These are phyloP conservation scores for Clivina fossor DNA, from an alignment of 2,888 invertebrate genomes.

Conservation along the genomic window DNA sequence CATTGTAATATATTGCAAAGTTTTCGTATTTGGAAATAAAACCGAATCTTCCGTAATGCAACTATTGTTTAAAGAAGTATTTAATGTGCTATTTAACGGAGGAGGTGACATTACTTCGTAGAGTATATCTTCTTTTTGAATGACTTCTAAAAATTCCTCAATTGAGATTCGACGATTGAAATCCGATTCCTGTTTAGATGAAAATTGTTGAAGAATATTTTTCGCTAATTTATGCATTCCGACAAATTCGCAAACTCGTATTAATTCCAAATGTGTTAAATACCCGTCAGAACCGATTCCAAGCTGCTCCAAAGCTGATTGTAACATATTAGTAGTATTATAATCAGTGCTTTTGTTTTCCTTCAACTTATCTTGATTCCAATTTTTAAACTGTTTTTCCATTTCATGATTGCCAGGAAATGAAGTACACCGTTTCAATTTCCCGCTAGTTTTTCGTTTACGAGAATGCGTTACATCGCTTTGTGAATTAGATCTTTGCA, in stretches of 20 bases:
- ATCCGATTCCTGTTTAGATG: slow-evolving; percentile 65
- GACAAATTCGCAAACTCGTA: slow-evolving; percentile 65
- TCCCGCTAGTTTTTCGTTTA: slow-evolving; percentile 55
- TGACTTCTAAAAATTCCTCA: slow-evolving; percentile 64
- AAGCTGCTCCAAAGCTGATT: slow-evolving; percentile 64
- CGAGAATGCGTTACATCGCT: slow-evolving; percentile 57
- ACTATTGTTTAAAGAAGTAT: slow-evolving; percentile 40
- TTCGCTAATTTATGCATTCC: slow-evolving; percentile 66
- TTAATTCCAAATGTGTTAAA: slow-evolving; percentile 65
- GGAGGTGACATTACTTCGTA: slow-evolving; percentile 33
- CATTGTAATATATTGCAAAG: slow-evolving; percentile 50
- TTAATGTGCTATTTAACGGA: slow-evolving; percentile 32
- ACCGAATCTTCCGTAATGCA: slow-evolving; percentile 51
- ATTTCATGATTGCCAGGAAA: slow-evolving; percentile 53
- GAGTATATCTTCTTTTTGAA: slow-evolving; percentile 56
- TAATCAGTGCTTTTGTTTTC: slow-evolving; percentile 41
- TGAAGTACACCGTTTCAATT: slow-evolving; percentile 60
- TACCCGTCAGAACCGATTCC: slow-evolving; percentile 63
- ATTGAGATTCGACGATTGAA: slow-evolving; percentile 66
- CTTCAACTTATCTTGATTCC: slow-evolving; percentile 25
- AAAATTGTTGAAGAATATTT: slow-evolving; percentile 65
- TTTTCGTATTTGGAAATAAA: slow-evolving; percentile 48
- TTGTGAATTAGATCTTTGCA: slow-evolving; percentile 60
- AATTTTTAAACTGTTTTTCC: slow-evolving; percentile 28
- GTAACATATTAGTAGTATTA: slow-evolving; percentile 63